Evolutionary conservation across 2,888 invertebrate genomes (phyloP).

Genomic region (Pandemis cinnamomeana): DNA sequence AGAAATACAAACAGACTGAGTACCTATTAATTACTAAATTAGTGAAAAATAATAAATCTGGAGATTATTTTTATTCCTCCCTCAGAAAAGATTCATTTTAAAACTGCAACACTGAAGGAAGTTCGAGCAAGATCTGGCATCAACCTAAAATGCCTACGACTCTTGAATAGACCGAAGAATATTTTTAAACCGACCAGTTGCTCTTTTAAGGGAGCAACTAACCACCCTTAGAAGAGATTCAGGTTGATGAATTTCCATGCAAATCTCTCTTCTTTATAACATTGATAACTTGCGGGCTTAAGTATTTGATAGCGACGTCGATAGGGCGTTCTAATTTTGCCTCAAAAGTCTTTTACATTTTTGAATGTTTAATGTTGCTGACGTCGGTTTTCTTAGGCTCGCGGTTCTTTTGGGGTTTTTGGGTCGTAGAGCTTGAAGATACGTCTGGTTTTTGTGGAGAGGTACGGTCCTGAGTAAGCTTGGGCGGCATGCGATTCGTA

Average conservation of each 20-base stretch:
- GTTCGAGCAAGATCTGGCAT: too few relatives aligned
- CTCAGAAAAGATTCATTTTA: too few relatives aligned
- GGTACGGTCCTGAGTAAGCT: slow-evolving; percentile 55
- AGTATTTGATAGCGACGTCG: slow-evolving; percentile 85
- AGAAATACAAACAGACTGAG: too few relatives aligned
- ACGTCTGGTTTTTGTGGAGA: slow-evolving; percentile 68
- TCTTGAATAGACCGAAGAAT: slow-evolving; percentile 88
- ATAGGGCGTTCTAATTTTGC: slow-evolving; percentile 77
- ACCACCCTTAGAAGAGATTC: too few relatives aligned
- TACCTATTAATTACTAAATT: too few relatives aligned
- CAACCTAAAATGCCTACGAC: slow-evolving; percentile 86
- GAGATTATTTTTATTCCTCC: too few relatives aligned
- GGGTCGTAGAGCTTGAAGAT: too few relatives aligned
- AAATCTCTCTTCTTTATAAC: slow-evolving; percentile 86
- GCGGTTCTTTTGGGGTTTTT: slow-evolving; percentile 39
- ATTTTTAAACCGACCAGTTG: slow-evolving; percentile 50
- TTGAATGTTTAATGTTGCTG: slow-evolving; percentile 43
- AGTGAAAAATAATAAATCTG: too few relatives aligned
- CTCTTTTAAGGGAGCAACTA: too few relatives aligned
- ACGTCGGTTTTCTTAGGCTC: slow-evolving; percentile 81
- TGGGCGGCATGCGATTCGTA: slow-evolving; percentile 80
- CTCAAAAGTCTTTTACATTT: slow-evolving; percentile 54
- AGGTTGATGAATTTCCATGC: slow-evolving; percentile 73
- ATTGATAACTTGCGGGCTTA: slow-evolving; percentile 88
- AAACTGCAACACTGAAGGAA: too few relatives aligned